These are phyloP conservation scores for Simalia tracyae DNA, from an alignment of 2,797 vertebrate species.

Conservation along the genomic window DNA sequence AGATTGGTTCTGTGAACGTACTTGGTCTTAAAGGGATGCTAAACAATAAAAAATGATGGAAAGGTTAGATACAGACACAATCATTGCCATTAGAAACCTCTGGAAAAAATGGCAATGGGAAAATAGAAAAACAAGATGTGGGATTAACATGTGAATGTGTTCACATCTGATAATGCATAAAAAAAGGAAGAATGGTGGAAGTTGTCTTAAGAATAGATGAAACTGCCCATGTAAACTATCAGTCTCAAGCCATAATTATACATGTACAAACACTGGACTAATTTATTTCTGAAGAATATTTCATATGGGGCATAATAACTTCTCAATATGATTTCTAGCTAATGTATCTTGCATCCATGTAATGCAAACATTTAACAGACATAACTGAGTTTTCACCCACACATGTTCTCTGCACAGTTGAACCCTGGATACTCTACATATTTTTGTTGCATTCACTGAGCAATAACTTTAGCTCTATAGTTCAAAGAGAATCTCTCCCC, in stretches of 20 bases:
- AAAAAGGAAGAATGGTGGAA: not conserved
- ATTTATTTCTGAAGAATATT: conserved; percentile 52
- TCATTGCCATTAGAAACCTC: not conserved
- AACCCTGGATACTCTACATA: not conserved
- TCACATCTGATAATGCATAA: conserved; percentile 1
- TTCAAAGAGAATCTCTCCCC: not conserved
- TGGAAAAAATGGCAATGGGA: not conserved
- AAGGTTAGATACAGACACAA: not conserved
- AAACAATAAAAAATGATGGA: not conserved
- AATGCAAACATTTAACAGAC: not conserved
- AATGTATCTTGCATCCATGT: accelerated
- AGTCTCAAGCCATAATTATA: conserved; percentile 57
- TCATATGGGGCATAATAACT: conserved; percentile 5
- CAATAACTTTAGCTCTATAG: not conserved
- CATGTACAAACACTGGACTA: conserved; percentile 57
- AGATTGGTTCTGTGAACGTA: not conserved
- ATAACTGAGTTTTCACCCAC: not conserved
- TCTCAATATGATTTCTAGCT: not conserved
- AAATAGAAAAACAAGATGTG: not conserved
- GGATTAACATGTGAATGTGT: not conserved
- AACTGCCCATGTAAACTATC: conserved; percentile 61
- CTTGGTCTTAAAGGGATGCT: not conserved
- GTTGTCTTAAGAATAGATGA: conserved; percentile 57
- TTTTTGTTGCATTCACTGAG: not conserved
- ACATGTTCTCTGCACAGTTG: not conserved